Evolutionary conservation across 2,888 invertebrate species (phyloP).

Genomic region (Sminthurinus aureus): DNA sequence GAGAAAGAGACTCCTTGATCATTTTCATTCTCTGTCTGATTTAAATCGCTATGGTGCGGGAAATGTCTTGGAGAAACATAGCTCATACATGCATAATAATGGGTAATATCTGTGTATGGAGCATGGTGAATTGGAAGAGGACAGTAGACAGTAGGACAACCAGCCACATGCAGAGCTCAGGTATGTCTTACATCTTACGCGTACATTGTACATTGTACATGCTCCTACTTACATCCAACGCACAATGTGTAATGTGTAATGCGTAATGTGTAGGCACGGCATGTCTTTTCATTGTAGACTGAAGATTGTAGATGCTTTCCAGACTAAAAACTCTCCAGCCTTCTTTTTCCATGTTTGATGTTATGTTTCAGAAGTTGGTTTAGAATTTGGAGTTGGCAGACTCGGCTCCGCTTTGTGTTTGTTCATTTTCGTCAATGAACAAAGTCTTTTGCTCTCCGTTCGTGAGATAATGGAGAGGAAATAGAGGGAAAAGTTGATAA

Average conservation of each 20-base stretch:
- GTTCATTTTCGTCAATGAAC: no score
- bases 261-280: background rate
- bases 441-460: slow-evolving; percentile 30
- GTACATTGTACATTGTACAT: no score
- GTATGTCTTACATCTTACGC: slow-evolving; percentile 19
- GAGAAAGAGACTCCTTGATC: slow-evolving; percentile 25
- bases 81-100: background rate
- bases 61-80: no score
- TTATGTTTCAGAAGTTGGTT: no score
- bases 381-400: no score
- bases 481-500: slow-evolving; percentile 20
- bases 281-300: background rate
- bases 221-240: no score
- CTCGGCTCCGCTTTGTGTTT: no score
- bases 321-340: background rate
- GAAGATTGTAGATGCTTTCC: background rate
- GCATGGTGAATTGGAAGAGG: background rate
- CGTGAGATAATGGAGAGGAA: slow-evolving; percentile 37
- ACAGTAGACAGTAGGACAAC: slow-evolving; percentile 33
- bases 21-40: slow-evolving; percentile 18
- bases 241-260: background rate
- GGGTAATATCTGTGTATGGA: background rate
- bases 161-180: slow-evolving; percentile 32
- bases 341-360: no score
- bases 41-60: slow-evolving; percentile 12